Base-by-base conservation (phyloP, 1,140 invertebrate genomes). In the Pogonus chalceus region DNA sequence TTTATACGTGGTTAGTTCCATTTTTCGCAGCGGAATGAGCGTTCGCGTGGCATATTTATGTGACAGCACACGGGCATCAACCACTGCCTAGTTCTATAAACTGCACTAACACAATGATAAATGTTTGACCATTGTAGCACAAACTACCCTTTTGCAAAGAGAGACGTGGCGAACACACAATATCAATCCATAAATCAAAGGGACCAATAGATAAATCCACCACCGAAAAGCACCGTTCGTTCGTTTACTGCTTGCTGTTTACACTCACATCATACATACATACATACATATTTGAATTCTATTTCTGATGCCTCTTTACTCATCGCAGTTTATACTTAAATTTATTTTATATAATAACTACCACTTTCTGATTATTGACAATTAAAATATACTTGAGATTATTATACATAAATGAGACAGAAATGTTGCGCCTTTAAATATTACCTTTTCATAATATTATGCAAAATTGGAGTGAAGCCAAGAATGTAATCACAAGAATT, bases 101-200 rank as follows among this genome's bases (percentile, higher is more conserved):
- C 20, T 35, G 53, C n/a, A 51, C 21, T 55, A 49, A 49, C 48
- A 18, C 48, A 49, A 59, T 62, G 61, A 62, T 62, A 57, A 60
- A 62, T 62, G 61, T 59, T 57, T 55, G 51, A 54, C 56, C 56
- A 62, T 62, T 62, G 61, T 60, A 60, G 60, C 37, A 43, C 37
- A 43, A 43, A 43, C 37, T 43, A 43, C 37, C 56, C 60, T 57
- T 59, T 62, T 61, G 55, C 57, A 58, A 60, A 62, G 60, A 62
- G 61, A 60, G 60, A 57, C 37, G 37, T 43, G 37, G 37, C 37
- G 37, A 7, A 16, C 37, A 3, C 62, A 65, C 62, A 65, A 65
- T 64, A 64, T 64, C 61, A 63, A 57, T 62, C 61, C 64, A 65
- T 64, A 65, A 65, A 65, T 65, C 62, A 64, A 60, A 64, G 54